Percentiles rank a stretch among this genome's conserved stretches.
These are phyloP conservation scores for Abscondita cerata DNA, from an alignment of 2,888 invertebrate genomes.

Conservation along the genomic window DNA sequence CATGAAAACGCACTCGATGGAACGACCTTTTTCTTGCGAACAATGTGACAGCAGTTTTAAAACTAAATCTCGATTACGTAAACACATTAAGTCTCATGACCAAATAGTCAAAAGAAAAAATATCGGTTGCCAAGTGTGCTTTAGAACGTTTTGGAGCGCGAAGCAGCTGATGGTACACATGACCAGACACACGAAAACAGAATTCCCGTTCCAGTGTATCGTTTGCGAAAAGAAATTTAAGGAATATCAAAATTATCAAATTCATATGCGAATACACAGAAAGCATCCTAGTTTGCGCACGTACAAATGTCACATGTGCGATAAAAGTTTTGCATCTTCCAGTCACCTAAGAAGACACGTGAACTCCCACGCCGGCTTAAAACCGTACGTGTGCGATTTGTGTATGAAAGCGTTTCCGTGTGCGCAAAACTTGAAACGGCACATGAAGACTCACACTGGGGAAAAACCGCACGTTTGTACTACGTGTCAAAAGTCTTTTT, in stretches of 20 bases:
- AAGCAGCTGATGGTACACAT: conserved; percentile 48
- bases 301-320: conserved; percentile 50
- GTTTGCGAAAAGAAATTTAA: conserved; percentile 50
- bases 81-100: conserved; percentile 49
- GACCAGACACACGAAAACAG: conserved; percentile 45
- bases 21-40: conserved; percentile 51
- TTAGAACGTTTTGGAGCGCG: conserved; percentile 46
- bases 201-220: conserved; percentile 48
- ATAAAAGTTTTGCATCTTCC: conserved; percentile 48
- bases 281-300: conserved; percentile 44
- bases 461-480: conserved; percentile 51
- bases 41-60: conserved; percentile 52
- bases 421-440: conserved; percentile 50
- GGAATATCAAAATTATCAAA: conserved; percentile 45
- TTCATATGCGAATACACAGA: conserved; percentile 43
- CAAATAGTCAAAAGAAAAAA: conserved; percentile 42
- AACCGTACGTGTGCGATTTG: conserved; percentile 49
- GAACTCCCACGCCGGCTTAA: conserved; percentile 52
- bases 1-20: conserved; percentile 51
- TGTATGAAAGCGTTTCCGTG: conserved; percentile 51
- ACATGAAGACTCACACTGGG: conserved; percentile 53
- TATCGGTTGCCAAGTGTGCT: conserved; percentile 48
- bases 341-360: conserved; percentile 51
- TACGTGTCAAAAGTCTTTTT: conserved; percentile 48
- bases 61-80: conserved; percentile 50